Percentiles rank a stretch among this genome's conserved stretches.
Evolutionary conservation across 1,140 invertebrate species (phyloP).

Genomic region (Cydia pomonella): DNA sequence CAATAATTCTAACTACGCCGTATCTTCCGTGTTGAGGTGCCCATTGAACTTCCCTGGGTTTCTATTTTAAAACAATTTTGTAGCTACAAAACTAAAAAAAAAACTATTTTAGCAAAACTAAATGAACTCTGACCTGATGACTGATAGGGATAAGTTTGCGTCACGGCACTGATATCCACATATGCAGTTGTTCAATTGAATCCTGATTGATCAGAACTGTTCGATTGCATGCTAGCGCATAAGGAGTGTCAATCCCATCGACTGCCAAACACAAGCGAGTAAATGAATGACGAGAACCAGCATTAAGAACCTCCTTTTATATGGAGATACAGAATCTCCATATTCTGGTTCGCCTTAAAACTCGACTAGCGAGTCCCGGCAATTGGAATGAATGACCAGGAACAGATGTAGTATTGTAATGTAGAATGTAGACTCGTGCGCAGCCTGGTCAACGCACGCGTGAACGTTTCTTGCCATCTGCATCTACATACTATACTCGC

Average conservation of each 20-base stretch:
- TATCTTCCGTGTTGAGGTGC: too few species aligned
- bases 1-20: too few species aligned
- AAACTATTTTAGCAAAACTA: too few species aligned
- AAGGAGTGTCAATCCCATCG: background rate
- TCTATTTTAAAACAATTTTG: too few species aligned
- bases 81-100: too few species aligned
- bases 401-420: background rate
- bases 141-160: too few species aligned
- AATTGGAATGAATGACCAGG: background rate
- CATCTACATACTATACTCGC: background rate
- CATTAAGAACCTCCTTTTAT: too few species aligned
- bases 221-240: background rate
- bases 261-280: background rate
- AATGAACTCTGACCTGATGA: too few species aligned
- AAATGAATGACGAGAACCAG: background rate
- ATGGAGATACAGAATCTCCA: too few species aligned
- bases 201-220: background rate
- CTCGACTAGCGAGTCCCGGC: slow-evolving; percentile 38
- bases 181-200: slow-evolving; percentile 1
- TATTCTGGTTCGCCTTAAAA: background rate
- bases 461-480: slow-evolving; percentile 36
- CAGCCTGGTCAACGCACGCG: slow-evolving; percentile 69
- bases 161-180: too few species aligned
- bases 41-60: too few species aligned
- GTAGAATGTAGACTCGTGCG: slow-evolving; percentile 51